Percentiles rank a stretch among this genome's conserved stretches.
phyloP scores from a whole-genome alignment of 2,797 vertebrate genomes.

The Xyrichtys novacula region DNA sequence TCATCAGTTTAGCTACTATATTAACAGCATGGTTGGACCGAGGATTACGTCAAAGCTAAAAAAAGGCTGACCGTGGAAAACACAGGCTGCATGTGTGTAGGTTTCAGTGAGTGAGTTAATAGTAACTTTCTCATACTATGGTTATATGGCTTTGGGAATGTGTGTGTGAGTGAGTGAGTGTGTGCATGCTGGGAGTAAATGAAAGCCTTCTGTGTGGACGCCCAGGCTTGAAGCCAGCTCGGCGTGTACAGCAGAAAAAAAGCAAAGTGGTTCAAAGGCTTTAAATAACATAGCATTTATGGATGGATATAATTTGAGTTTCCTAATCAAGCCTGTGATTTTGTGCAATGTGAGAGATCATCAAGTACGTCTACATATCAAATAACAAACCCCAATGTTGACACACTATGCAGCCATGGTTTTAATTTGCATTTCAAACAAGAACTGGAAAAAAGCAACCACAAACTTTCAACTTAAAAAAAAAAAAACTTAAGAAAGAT shows the following conservation, averaged over 20 bases:
- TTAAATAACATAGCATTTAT: constrained; percentile 77
- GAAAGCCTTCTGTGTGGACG: constrained; percentile 74
- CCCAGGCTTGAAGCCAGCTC: constrained; percentile 60
- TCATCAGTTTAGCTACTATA: constrained; percentile 52
- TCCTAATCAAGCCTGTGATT: constrained; percentile 73
- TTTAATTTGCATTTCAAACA: constrained; percentile 51
- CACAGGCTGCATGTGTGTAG: constrained; percentile 32
- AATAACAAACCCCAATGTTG: constrained; percentile 32
- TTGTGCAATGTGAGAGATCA: constrained; percentile 61
- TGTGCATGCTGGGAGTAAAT: constrained; percentile 65
- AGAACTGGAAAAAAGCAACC: constrained; percentile 13
- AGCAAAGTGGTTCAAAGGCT: constrained; percentile 68
- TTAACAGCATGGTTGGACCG: constrained; percentile 47
- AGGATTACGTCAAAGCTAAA: constrained; percentile 67
- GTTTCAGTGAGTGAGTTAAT: constrained; percentile 30
- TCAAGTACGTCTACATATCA: constrained; percentile 44
- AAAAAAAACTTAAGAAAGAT: constrained; percentile 40
- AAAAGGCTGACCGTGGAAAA: constrained; percentile 39
- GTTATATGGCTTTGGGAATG: constrained; percentile 40
- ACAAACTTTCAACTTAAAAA: constrained; percentile 31
- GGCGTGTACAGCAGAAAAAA: constrained; percentile 60
- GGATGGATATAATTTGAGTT: constrained; percentile 73
- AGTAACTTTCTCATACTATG: constrained; percentile 46
- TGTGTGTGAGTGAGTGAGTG: constrained; percentile 22
- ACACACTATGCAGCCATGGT: constrained; percentile 35